Percentiles rank a stretch among this genome's conserved stretches.
Conservation (phyloP, 23 tunicate genomes). For the Trididemnum miniatum region DNA sequence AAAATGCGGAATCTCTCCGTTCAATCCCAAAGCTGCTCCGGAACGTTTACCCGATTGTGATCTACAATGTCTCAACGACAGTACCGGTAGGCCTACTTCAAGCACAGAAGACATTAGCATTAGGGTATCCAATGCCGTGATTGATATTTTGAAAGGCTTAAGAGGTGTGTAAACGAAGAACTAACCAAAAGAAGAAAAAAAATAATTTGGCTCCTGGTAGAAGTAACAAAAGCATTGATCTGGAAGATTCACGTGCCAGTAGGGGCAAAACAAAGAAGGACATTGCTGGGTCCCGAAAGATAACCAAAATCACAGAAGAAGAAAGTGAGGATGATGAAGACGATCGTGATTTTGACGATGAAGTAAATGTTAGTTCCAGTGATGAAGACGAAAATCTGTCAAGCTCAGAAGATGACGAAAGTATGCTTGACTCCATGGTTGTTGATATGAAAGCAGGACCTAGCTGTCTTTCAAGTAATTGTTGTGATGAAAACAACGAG, state of each 20-base stretch:
- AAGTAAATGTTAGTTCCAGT: background rate
- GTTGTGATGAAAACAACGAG: background rate
- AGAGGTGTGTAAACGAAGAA: background rate
- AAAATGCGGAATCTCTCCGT: constrained; percentile 3
- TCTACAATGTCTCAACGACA: background rate
- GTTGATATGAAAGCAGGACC: too few species aligned
- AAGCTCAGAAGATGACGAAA: background rate
- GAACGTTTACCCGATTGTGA: constrained; percentile 1
- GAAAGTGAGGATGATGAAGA: background rate
- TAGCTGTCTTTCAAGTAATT: too few species aligned
- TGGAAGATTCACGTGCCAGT: too few species aligned
- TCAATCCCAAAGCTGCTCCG: background rate
- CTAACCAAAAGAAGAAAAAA: background rate
- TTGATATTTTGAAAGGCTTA: background rate
- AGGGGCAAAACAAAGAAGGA: too few species aligned
- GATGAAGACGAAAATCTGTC: background rate
- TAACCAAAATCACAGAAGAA: background rate
- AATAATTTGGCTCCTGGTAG: too few species aligned
- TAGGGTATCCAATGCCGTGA: background rate
- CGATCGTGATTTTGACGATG: background rate
- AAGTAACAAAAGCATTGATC: too few species aligned
- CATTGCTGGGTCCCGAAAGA: background rate
- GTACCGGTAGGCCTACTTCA: too few species aligned
- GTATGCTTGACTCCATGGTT: too few species aligned
- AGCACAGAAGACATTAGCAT: background rate